Evolutionary conservation across 1,140 invertebrate genomes (phyloP).

Genomic region (Pantala flavescens): DNA sequence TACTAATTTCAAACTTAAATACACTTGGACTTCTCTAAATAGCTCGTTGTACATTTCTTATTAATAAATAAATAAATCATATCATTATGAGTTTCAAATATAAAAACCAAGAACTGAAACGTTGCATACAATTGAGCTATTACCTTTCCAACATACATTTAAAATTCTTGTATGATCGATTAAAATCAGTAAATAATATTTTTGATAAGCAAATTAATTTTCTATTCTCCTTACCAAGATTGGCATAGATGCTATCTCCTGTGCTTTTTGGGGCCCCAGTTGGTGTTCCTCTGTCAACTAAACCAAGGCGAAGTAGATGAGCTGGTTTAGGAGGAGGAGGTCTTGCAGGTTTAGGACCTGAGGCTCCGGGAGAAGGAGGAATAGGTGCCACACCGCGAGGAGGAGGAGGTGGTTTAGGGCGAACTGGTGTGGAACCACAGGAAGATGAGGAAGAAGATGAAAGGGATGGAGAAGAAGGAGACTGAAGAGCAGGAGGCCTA

Average conservation of each 20-base stretch:
- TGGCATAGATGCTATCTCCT: conserved; percentile 27
- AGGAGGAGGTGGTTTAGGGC: conserved; percentile 20
- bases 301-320: conserved; percentile 40
- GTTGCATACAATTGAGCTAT: too few relatives aligned
- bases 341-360: conserved; percentile 45
- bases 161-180: too few relatives aligned
- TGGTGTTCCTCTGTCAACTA: background rate
- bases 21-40: too few relatives aligned
- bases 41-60: too few relatives aligned
- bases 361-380: background rate
- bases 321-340: conserved; percentile 59
- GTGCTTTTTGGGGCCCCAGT: background rate
- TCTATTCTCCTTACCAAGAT: conserved; percentile 26
- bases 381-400: conserved; percentile 17
- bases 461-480: conserved; percentile 23
- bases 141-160: too few relatives aligned
- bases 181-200: too few relatives aligned
- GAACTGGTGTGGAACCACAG: background rate
- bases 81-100: too few relatives aligned
- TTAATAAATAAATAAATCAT: too few relatives aligned
- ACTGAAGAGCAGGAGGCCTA: conserved; percentile 41
- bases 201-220: too few relatives aligned
- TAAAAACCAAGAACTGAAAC: too few relatives aligned
- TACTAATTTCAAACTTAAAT: too few relatives aligned
- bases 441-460: background rate